Conservation (phyloP, 2,113 vertebrate species). For the Uropsilus gracilis region DNA sequence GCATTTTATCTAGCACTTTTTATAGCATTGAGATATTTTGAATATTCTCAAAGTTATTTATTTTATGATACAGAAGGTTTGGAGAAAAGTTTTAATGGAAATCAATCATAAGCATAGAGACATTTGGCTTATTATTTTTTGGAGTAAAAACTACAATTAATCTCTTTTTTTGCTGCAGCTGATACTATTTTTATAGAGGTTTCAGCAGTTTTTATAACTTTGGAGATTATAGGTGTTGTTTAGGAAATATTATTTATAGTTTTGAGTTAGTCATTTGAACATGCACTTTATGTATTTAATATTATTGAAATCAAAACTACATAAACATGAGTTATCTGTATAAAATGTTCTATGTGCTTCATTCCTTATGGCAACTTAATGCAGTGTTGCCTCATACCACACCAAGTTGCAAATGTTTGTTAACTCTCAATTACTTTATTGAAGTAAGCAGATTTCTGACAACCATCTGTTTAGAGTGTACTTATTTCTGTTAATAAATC, state of each 20-base stretch:
- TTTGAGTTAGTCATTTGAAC: constrained; percentile 51
- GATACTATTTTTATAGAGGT: constrained; percentile 65
- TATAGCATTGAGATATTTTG: constrained; percentile 63
- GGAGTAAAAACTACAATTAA: constrained; percentile 77
- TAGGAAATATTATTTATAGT: constrained; percentile 62
- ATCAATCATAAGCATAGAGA: constrained; percentile 51
- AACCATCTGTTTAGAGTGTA: constrained; percentile 78
- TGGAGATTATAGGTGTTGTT: constrained; percentile 58
- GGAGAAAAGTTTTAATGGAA: constrained; percentile 73
- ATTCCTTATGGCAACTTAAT: constrained; percentile 73
- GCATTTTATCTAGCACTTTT: constrained; percentile 74
- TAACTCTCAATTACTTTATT: constrained; percentile 68
- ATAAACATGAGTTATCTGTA: constrained; percentile 72
- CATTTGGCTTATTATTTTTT: constrained; percentile 70
- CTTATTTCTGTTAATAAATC: constrained; percentile 70
- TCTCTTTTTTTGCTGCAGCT: constrained; percentile 60
- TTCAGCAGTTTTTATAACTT: constrained; percentile 55
- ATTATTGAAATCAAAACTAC: constrained; percentile 70
- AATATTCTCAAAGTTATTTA: constrained; percentile 72
- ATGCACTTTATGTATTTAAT: constrained; percentile 68
- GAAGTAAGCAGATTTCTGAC: constrained; percentile 82
- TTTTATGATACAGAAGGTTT: constrained; percentile 56
- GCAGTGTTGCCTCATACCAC: constrained; percentile 58
- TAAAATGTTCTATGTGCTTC: constrained; percentile 61
- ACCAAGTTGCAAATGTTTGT: constrained; percentile 60